Evolutionary conservation across 2,888 invertebrate genomes (phyloP).

Genomic region (Stramonita haemastoma): DNA sequence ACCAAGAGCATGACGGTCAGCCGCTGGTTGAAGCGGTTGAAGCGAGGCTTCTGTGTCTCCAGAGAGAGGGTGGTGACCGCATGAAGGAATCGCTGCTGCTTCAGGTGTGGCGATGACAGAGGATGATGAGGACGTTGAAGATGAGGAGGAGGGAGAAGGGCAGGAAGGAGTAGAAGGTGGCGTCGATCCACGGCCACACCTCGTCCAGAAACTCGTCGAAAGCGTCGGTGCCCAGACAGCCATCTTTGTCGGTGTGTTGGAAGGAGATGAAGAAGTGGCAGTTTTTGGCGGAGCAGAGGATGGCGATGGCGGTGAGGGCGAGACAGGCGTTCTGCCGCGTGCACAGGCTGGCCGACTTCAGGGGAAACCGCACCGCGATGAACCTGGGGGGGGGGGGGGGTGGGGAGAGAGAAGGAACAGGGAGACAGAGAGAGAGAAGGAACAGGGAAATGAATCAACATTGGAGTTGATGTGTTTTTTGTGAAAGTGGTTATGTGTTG

Average conservation of each 20-base stretch:
- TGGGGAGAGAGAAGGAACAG: too few species aligned
- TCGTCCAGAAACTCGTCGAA: slow-evolving; percentile 58
- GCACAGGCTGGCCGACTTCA: slow-evolving; percentile 58
- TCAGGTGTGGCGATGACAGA: slow-evolving; percentile 38
- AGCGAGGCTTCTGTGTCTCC: background rate
- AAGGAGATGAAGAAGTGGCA: slow-evolving; percentile 64
- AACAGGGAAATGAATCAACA: too few species aligned
- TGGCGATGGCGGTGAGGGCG: slow-evolving; percentile 49
- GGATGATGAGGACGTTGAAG: slow-evolving; percentile 68
- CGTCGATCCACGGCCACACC: slow-evolving; percentile 70
- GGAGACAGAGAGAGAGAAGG: too few species aligned
- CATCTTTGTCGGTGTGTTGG: slow-evolving; percentile 49
- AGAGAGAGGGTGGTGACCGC: background rate
- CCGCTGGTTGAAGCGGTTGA: slow-evolving; percentile 47
- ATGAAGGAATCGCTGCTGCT: slow-evolving; percentile 8
- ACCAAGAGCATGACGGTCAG: slow-evolving; percentile 64
- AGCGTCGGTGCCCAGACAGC: slow-evolving; percentile 52
- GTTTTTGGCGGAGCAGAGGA: slow-evolving; percentile 56
- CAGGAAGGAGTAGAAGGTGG: slow-evolving; percentile 65
- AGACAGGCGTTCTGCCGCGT: slow-evolving; percentile 59
- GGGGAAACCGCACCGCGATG: slow-evolving; percentile 65
- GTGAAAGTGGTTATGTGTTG: too few species aligned
- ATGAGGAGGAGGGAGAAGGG: slow-evolving; percentile 62
- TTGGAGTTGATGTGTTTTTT: too few species aligned
- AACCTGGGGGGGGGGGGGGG: slow-evolving; percentile 49